Conservation (phyloP, 2,888 invertebrate genomes). For the Polyploca ridens region DNA sequence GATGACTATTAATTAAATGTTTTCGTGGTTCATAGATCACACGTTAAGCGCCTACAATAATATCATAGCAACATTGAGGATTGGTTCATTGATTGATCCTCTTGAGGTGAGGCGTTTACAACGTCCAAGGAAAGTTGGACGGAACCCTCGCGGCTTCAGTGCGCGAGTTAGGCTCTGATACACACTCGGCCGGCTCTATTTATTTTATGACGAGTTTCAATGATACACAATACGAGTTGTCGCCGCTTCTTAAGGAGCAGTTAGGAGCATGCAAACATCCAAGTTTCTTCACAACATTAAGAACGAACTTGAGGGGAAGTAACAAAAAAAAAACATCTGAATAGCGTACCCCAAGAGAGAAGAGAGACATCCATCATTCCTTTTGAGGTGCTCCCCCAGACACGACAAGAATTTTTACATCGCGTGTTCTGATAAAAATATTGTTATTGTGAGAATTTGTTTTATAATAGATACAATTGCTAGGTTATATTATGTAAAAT, state of each 20-base stretch:
- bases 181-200: no score
- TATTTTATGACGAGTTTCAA: background rate
- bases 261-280: background rate
- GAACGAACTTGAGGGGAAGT: constrained; percentile 2
- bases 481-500: no score
- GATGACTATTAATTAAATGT: no score
- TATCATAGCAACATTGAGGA: no score
- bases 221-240: background rate
- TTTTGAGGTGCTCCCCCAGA: constrained; percentile 16
- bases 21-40: no score
- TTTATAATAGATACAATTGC: no score
- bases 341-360: constrained; percentile 11
- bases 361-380: constrained; percentile 25
- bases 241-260: background rate
- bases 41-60: no score
- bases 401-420: constrained; percentile 14
- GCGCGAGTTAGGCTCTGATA: no score
- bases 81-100: no score
- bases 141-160: no score
- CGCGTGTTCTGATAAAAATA: constrained; percentile 17
- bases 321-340: constrained; percentile 12
- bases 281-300: constrained; percentile 7
- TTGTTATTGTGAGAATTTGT: constrained; percentile 15
- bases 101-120: no score
- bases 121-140: no score